phyloP scores from a whole-genome alignment of 2,113 vertebrate genomes.

The Argyrosomus japonicus region DNA sequence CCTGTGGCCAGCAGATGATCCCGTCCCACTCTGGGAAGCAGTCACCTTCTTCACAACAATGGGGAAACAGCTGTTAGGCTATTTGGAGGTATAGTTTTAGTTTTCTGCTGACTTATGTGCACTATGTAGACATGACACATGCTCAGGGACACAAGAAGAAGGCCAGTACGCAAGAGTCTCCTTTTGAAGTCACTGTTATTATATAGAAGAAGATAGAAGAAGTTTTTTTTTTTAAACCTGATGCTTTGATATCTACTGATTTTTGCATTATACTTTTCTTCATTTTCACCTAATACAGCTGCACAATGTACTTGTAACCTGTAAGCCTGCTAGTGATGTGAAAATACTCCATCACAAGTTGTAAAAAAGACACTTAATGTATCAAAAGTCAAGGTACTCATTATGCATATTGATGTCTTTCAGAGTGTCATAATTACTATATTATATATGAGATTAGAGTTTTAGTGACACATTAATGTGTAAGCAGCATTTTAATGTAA shows the following conservation, averaged over 20 bases:
- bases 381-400: background rate
- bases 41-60: constrained; percentile 77
- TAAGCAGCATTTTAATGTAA: background rate
- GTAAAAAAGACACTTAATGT: background rate
- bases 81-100: background rate
- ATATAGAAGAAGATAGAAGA: too few species aligned
- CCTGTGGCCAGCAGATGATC: constrained; percentile 91
- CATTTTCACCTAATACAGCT: background rate
- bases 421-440: background rate
- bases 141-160: background rate
- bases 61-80: constrained; percentile 9
- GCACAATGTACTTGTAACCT: background rate
- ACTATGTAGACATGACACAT: background rate
- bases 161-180: background rate
- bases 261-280: background rate
- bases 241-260: background rate
- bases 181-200: background rate
- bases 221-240: background rate
- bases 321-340: too few species aligned
- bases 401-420: background rate
- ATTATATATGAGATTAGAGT: background rate
- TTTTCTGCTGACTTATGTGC: background rate
- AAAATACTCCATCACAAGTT: too few species aligned
- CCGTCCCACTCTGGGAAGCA: constrained; percentile 92
- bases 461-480: background rate